These are phyloP conservation scores for Drosophila neotestacea DNA, from an alignment of 2,888 invertebrate genomes.

Conservation along the genomic window DNA sequence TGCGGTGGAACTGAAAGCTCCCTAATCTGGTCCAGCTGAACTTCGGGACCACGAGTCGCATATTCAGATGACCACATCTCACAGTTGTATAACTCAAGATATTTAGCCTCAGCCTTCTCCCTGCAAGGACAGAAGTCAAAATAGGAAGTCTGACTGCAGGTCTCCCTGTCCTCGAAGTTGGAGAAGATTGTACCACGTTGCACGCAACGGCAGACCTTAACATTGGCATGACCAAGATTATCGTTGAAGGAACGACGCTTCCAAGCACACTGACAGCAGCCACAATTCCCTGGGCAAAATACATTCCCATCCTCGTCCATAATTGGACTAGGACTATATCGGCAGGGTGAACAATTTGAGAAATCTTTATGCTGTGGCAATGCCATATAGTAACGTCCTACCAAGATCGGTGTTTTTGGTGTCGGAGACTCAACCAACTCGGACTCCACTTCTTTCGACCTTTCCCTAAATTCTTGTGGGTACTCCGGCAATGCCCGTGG, in stretches of 20 bases:
- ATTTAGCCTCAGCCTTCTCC: slow-evolving; percentile 81
- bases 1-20: slow-evolving; percentile 47
- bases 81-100: slow-evolving; percentile 64
- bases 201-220: slow-evolving; percentile 79
- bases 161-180: slow-evolving; percentile 43
- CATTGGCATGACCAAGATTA: slow-evolving; percentile 61
- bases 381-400: slow-evolving; percentile 60
- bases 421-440: background rate
- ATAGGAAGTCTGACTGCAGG: slow-evolving; percentile 63
- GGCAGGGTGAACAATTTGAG: slow-evolving; percentile 74
- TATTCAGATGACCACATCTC: slow-evolving; percentile 74
- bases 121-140: slow-evolving; percentile 83
- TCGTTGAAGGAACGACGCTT: slow-evolving; percentile 49
- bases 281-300: slow-evolving; percentile 81
- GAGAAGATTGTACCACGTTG: slow-evolving; percentile 69
- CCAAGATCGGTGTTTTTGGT: background rate
- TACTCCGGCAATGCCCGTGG: slow-evolving; percentile 1
- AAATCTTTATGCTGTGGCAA: slow-evolving; percentile 80
- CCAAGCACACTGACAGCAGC: slow-evolving; percentile 83
- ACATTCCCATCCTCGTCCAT: slow-evolving; percentile 72
- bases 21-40: slow-evolving; percentile 64
- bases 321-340: slow-evolving; percentile 77
- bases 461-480: background rate
- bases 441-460: background rate
- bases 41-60: slow-evolving; percentile 51